Evolutionary conservation across 2,888 invertebrate genomes (phyloP).

Genomic region (Octodonta nipae): DNA sequence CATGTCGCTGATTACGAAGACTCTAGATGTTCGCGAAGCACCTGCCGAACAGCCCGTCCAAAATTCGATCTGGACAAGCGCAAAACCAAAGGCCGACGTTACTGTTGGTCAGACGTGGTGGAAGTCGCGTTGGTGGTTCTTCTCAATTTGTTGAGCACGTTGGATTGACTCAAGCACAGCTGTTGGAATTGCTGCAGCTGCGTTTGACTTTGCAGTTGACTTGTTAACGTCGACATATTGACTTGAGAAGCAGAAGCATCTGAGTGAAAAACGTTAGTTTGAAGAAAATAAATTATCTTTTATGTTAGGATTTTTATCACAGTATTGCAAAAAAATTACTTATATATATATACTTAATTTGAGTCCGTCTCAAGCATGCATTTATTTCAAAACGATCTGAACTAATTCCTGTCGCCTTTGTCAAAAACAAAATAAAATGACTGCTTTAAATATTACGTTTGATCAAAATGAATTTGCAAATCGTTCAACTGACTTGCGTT

Average conservation of each 20-base stretch:
- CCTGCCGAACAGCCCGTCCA: too few relatives aligned
- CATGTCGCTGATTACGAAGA: too few relatives aligned
- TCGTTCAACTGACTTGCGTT: constrained; percentile 36
- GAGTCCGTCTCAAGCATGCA: too few relatives aligned
- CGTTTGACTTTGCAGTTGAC: constrained; percentile 30
- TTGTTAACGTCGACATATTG: constrained; percentile 21
- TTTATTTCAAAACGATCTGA: too few relatives aligned
- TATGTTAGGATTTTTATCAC: constrained; percentile 12
- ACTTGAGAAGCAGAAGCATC: constrained; percentile 25
- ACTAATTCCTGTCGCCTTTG: too few relatives aligned
- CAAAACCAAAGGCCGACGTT: too few relatives aligned
- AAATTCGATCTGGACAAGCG: too few relatives aligned
- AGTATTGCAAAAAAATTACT: constrained; percentile 12
- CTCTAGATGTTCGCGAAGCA: too few relatives aligned
- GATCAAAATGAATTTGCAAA: constrained; percentile 31
- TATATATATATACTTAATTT: too few relatives aligned
- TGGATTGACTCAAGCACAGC: constrained; percentile 28
- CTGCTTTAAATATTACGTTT: constrained; percentile 16
- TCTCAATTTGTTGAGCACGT: constrained; percentile 27
- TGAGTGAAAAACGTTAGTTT: constrained; percentile 7
- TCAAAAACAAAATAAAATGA: constrained; percentile 1
- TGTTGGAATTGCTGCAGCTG: constrained; percentile 32
- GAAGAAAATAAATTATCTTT: constrained; percentile 2
- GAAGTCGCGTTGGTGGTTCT: too few relatives aligned
- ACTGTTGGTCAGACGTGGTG: too few relatives aligned